Percentiles rank a stretch among this genome's conserved stretches.
Conservation (phyloP, 2,113 vertebrate species). For the Protomyctophum bolini region DNA sequence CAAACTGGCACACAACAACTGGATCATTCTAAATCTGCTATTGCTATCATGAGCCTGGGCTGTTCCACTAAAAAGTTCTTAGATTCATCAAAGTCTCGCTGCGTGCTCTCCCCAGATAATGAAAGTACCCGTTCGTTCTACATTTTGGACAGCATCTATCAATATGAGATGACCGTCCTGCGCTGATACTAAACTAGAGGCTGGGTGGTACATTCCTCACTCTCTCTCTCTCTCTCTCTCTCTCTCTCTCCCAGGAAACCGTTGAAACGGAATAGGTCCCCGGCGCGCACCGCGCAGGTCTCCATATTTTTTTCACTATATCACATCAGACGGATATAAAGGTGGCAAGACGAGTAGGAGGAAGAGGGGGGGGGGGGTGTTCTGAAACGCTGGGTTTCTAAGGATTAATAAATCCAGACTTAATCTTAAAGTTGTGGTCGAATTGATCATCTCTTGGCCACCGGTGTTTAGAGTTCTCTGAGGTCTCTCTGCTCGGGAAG, state of each 20-base stretch:
- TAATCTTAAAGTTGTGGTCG: conserved; percentile 32
- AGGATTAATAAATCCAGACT: conserved; percentile 38
- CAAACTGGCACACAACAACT: conserved; percentile 1
- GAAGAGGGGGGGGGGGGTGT: background rate
- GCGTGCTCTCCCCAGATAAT: conserved; percentile 9
- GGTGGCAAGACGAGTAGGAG: conserved; percentile 11
- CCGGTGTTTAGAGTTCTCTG: conserved; percentile 9
- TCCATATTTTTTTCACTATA: conserved; percentile 27
- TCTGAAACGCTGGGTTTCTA: background rate
- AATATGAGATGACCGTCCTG: conserved; percentile 15
- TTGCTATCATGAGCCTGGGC: conserved; percentile 20
- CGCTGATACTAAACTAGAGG: conserved; percentile 17
- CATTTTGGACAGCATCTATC: conserved; percentile 49
- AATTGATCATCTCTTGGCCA: conserved; percentile 33
- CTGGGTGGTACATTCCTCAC: conserved; percentile 18
- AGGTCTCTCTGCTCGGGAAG: conserved; percentile 13
- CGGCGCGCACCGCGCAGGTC: conserved; percentile 1
- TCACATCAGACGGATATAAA: conserved; percentile 18
- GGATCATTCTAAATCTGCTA: conserved; percentile 21
- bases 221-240: conserved; percentile 21
- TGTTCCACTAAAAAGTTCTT: conserved; percentile 28
- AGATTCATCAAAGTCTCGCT: conserved; percentile 9
- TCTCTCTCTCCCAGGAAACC: conserved; percentile 26
- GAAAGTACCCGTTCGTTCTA: conserved; percentile 25
- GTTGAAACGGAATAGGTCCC: conserved; percentile 23